Percentiles rank a stretch among this genome's conserved stretches.
Conservation (phyloP, 2,797 vertebrate species). For the Gambelia wislizenii region DNA sequence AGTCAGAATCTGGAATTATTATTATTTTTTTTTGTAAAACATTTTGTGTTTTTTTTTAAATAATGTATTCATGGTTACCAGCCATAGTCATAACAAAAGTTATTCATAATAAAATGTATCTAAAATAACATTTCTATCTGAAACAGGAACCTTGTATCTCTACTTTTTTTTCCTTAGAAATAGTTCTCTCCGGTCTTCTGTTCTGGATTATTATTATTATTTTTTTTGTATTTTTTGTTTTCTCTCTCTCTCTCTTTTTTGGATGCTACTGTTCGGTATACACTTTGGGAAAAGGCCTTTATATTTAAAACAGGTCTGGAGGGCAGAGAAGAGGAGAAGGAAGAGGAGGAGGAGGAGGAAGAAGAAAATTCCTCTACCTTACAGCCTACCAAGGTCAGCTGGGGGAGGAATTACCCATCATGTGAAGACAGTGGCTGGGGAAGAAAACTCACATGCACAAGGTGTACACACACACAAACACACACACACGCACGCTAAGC, state of each 20-base stretch:
- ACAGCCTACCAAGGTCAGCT: neutral
- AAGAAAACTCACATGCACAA: neutral
- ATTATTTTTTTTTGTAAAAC: conserved; percentile 48
- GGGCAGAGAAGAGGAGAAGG: neutral
- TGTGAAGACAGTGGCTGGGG: too few species aligned
- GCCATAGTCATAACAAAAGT: conserved; percentile 86
- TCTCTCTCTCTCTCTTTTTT: conserved; percentile 57
- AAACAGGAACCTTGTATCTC: conserved; percentile 67
- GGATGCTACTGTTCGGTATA: conserved; percentile 57
- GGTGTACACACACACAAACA: neutral
- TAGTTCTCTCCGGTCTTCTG: conserved; percentile 56
- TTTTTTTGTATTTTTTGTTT: too few species aligned
- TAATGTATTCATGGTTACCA: conserved; percentile 83
- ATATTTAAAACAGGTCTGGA: conserved; percentile 65
- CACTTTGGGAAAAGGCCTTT: conserved; percentile 71
- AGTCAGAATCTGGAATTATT: conserved; percentile 37
- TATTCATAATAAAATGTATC: conserved; percentile 85
- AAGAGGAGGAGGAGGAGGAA: neutral
- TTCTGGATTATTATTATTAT: conserved; percentile 47
- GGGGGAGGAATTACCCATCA: neutral
- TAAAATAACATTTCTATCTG: conserved; percentile 81
- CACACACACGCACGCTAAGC: neutral
- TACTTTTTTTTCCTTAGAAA: conserved; percentile 58
- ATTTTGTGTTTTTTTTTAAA: conserved; percentile 49
- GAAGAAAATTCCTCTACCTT: neutral